These are phyloP conservation scores for Caenorhabditis afra DNA, from an alignment of 2,888 invertebrate species.

Conservation along the genomic window DNA sequence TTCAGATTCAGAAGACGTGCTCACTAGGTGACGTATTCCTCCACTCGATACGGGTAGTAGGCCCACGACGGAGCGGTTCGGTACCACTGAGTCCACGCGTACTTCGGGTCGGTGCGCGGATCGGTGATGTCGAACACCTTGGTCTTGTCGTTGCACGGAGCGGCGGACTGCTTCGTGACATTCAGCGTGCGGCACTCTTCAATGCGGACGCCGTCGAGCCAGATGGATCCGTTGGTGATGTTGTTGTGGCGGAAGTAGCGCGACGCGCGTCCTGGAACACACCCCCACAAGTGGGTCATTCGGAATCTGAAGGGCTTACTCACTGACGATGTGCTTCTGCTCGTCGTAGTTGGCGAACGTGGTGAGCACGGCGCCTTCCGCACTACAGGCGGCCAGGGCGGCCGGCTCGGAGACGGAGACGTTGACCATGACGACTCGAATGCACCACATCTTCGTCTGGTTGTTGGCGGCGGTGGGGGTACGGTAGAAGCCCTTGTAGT, in stretches of 20 bases:
- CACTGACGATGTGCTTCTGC: slow-evolving; percentile 49
- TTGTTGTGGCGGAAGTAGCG: slow-evolving; percentile 31
- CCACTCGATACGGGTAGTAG: slow-evolving; percentile 31
- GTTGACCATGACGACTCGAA: slow-evolving; percentile 28
- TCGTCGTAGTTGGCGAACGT: slow-evolving; percentile 42
- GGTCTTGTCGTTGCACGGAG: slow-evolving; percentile 45
- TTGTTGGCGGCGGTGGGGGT: slow-evolving; percentile 21
- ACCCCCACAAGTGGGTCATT: too few relatives aligned
- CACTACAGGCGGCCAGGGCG: slow-evolving; percentile 28
- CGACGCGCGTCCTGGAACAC: slow-evolving; percentile 21
- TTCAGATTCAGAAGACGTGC: not conserved
- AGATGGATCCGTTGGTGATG: slow-evolving; percentile 42
- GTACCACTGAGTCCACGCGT: slow-evolving; percentile 48
- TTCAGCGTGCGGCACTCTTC: slow-evolving; percentile 41
- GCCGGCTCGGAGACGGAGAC: slow-evolving; percentile 18
- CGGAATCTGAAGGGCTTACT: slow-evolving; percentile 7
- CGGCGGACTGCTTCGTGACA: slow-evolving; percentile 10
- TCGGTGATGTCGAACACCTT: slow-evolving; percentile 36
- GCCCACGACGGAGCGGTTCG: slow-evolving; percentile 38
- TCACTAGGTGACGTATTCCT: slow-evolving; percentile 43
- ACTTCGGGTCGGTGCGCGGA: slow-evolving; percentile 44
- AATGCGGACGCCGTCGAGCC: slow-evolving; percentile 41
- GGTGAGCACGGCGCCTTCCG: slow-evolving; percentile 30
- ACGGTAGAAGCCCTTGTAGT: slow-evolving; percentile 42
- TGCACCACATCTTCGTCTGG: slow-evolving; percentile 43